Evolutionary conservation across 1,140 invertebrate species (phyloP).

Genomic region (Temnothorax curvispinosus): DNA sequence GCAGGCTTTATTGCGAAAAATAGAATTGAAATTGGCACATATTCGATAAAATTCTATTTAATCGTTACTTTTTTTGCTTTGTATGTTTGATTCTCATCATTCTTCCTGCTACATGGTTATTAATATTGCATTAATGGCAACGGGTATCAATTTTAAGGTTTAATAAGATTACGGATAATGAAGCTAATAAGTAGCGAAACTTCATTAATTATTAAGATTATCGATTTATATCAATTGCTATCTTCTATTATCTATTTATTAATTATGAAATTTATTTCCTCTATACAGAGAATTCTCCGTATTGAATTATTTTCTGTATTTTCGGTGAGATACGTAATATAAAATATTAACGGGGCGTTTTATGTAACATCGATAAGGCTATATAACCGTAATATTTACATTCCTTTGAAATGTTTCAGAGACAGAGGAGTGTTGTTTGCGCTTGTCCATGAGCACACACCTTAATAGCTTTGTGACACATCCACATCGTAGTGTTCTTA

Average conservation of each 20-base stretch:
- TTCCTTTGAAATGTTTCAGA: background rate
- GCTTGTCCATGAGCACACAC: background rate
- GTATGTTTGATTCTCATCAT: background rate
- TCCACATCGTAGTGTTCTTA: background rate
- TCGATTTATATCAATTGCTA: background rate
- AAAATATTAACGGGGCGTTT: background rate
- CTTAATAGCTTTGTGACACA: background rate
- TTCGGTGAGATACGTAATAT: background rate
- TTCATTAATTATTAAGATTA: conserved; percentile 14
- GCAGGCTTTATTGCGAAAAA: no score
- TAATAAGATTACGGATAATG: background rate
- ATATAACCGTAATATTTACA: conserved; percentile 5
- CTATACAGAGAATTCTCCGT: background rate
- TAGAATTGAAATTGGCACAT: background rate
- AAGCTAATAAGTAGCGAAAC: background rate
- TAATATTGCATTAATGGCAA: conserved; percentile 17
- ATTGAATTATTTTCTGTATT: background rate
- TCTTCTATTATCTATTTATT: background rate
- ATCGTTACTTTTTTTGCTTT: background rate
- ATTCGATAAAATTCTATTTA: background rate
- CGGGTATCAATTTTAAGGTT: background rate
- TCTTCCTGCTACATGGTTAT: background rate
- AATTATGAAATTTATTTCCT: background rate
- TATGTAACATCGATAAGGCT: conserved; percentile 5
- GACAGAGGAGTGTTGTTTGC: background rate